Evolutionary conservation across 2,888 invertebrate genomes (phyloP), one percentile per base, ranked within the genome.

Genomic region (Proisotoma minuta): DNA sequence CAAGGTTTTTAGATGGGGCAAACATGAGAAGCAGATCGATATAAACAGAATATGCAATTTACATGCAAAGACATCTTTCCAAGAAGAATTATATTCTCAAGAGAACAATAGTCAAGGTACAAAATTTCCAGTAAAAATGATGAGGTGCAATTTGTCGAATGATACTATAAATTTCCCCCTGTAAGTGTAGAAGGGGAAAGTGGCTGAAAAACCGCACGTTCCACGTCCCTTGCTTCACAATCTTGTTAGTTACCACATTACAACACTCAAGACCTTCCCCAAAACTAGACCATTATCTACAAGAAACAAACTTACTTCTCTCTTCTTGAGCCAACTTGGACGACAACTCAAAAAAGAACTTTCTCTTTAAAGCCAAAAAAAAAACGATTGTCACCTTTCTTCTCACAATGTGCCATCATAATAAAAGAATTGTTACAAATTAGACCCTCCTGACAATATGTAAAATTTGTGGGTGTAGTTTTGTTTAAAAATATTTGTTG

Each of bases 61-160:
- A 57, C 66, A 66, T 66, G 62, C 63, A 63, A 66, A 66, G 60
- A 62, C 63, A 63, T 63, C 57, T 60, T 50, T 43, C 53, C 52
- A 24, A 26, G 34, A 51, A 26, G 49, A 59, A 51, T 50, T 58
- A 50, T 57, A 59, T 52, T 51, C 63, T 59, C 63, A 1, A 10
- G 63, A 59, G 63, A 27, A 54, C 63, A 28, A 59, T 63, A 57
- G 47, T 50, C 57, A 57, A 52, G 53, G 53, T 2, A 52, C 40
- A 62, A 58, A 40, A 53, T 59, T 50, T 43, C 28, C 24, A 50
- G 59, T 58, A 60, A 60, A 68, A 65, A 68, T 65, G 60, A 65
- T 65, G 60, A 68, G 68, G 60, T 62, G 56, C 67, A 62, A 68
- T 68, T 68, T 68, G 68, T 63, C 59, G 60, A 66, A 63, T 66